These are phyloP conservation scores for Megaleporinus macrocephalus DNA, from an alignment of 2,113 vertebrate species.

Conservation along the genomic window DNA sequence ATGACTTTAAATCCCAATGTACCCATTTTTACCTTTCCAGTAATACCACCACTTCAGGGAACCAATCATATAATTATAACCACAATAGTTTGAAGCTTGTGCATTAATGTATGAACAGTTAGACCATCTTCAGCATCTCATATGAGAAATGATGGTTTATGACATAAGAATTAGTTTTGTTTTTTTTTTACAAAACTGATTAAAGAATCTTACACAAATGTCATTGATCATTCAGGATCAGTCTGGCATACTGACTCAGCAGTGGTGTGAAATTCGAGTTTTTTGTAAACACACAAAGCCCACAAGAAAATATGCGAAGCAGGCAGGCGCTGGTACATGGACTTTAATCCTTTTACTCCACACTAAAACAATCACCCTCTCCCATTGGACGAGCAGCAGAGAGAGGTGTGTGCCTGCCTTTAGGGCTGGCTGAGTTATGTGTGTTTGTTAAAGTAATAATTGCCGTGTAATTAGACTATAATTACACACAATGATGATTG, in stretches of 20 bases:
- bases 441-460: constrained; percentile 67
- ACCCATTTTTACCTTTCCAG: too few relatives aligned
- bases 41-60: too few relatives aligned
- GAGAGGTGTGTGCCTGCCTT: constrained; percentile 39
- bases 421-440: constrained; percentile 46
- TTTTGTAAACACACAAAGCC: constrained; percentile 51
- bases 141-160: too few relatives aligned
- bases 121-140: too few relatives aligned
- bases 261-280: constrained; percentile 42
- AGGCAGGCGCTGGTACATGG: constrained; percentile 9
- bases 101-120: too few relatives aligned
- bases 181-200: not conserved
- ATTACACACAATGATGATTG: constrained; percentile 66
- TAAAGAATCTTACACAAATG: not conserved
- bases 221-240: not conserved
- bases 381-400: constrained; percentile 51
- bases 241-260: constrained; percentile 9
- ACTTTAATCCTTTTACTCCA: constrained; percentile 60
- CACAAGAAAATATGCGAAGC: constrained; percentile 20
- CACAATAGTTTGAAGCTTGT: too few relatives aligned
- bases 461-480: constrained; percentile 73
- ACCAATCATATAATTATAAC: too few relatives aligned
- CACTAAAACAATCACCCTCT: constrained; percentile 57
- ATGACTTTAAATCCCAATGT: too few relatives aligned
- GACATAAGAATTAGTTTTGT: too few relatives aligned